phyloP scores from a whole-genome alignment of 2,797 vertebrate genomes.

The Chrysocyon brachyurus region DNA sequence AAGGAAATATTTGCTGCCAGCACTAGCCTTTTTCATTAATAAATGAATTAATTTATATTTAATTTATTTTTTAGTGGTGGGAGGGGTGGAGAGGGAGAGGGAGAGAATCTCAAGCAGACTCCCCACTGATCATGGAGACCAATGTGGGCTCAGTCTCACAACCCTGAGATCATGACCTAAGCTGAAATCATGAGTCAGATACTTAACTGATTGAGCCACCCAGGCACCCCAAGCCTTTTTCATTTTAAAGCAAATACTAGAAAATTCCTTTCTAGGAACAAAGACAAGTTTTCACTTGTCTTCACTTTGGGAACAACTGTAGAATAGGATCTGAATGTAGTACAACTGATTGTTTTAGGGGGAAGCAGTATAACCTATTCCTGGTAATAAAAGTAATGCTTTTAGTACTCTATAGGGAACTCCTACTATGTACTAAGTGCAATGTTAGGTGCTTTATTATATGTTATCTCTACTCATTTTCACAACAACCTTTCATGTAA shows the following conservation, averaged over 20 bases:
- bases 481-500: background rate
- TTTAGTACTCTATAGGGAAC: background rate
- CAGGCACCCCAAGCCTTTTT: background rate
- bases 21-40: background rate
- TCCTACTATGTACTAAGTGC: background rate
- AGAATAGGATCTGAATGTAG: background rate
- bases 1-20: background rate
- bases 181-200: background rate
- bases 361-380: background rate
- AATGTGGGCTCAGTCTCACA: background rate
- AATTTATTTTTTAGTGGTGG: background rate
- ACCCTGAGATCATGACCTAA: background rate
- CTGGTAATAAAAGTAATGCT: background rate
- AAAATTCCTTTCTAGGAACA: background rate
- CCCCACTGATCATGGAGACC: background rate
- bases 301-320: background rate
- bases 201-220: background rate
- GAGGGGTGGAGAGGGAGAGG: background rate
- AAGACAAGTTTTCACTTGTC: conserved; percentile 42
- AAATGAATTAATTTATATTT: background rate
- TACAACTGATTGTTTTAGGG: background rate
- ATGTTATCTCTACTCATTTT: background rate
- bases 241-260: conserved; percentile 52
- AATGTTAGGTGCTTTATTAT: background rate
- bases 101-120: background rate